A percentile compares a stretch with the other conserved stretches of the same genome.
These are phyloP conservation scores for Leuctra nigra DNA, from an alignment of 2,888 invertebrate genomes.

Conservation along the genomic window DNA sequence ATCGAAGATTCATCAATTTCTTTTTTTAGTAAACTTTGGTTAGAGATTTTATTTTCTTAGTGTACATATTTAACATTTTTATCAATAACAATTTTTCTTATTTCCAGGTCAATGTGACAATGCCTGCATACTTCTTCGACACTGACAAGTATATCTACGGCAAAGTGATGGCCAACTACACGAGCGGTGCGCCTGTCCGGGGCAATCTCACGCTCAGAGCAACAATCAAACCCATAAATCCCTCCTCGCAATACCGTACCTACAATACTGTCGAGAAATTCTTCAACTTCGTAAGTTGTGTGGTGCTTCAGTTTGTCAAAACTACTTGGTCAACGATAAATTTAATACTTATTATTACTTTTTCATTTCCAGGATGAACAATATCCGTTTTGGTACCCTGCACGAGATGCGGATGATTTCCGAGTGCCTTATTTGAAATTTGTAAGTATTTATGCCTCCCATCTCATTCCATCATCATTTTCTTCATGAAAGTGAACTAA, in stretches of 20 bases:
- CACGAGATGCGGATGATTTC: slow-evolving; percentile 11
- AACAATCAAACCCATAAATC: slow-evolving; percentile 46
- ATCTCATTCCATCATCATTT: neutral
- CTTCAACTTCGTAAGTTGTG: slow-evolving; percentile 54
- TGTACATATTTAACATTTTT: neutral
- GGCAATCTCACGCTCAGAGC: slow-evolving; percentile 86
- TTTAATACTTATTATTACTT: neutral
- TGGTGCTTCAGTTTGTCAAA: no score
- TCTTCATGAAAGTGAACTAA: neutral
- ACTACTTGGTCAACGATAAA: no score
- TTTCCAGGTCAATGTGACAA: slow-evolving; percentile 79
- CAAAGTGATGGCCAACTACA: slow-evolving; percentile 89
- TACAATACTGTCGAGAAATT: slow-evolving; percentile 53
- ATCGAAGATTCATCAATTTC: no score
- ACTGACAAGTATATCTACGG: slow-evolving; percentile 79
- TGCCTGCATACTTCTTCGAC: slow-evolving; percentile 90
- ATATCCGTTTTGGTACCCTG: slow-evolving; percentile 73
- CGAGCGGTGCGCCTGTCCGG: slow-evolving; percentile 82
- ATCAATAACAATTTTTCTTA: neutral
- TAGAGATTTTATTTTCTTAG: neutral
- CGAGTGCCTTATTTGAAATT: slow-evolving; percentile 64
- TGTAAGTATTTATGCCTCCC: slow-evolving; percentile 44
- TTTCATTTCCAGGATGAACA: slow-evolving; percentile 55
- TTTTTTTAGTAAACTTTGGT: neutral
- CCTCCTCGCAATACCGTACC: slow-evolving; percentile 28